phyloP scores from a whole-genome alignment of 2,797 vertebrate species.

The Peromyscus nudipes region DNA sequence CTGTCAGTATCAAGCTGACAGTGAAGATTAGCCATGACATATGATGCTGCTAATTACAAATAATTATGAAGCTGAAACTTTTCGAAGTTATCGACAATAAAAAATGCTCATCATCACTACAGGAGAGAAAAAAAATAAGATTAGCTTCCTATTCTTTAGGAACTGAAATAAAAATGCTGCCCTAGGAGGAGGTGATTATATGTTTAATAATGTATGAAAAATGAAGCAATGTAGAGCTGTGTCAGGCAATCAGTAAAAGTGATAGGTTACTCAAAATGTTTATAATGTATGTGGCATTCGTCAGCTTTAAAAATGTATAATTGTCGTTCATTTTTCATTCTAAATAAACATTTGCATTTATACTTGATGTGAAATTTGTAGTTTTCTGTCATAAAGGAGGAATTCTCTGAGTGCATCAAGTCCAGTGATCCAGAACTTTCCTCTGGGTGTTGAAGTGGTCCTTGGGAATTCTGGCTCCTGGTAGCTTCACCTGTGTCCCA shows the following conservation, averaged over 20 bases:
- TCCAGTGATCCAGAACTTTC: not conserved
- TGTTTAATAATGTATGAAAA: conserved; percentile 51
- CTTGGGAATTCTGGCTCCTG: not conserved
- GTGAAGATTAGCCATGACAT: not conserved
- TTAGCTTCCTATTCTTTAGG: conserved; percentile 40
- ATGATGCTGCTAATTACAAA: conserved; percentile 30
- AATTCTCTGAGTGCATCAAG: not conserved
- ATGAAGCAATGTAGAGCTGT: not conserved
- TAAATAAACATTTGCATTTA: conserved; percentile 57
- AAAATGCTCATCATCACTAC: not conserved
- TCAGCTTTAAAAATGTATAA: conserved; percentile 30
- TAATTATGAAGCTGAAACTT: conserved; percentile 56
- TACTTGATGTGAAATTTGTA: conserved; percentile 22
- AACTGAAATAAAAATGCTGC: conserved; percentile 20
- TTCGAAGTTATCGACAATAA: conserved; percentile 59
- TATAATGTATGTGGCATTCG: not conserved
- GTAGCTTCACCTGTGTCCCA: not conserved
- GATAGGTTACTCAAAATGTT: conserved; percentile 17
- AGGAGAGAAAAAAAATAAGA: conserved; percentile 27
- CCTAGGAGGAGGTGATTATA: conserved; percentile 30
- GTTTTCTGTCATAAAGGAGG: conserved; percentile 36
- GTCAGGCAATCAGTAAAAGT: conserved; percentile 39
- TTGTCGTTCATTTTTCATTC: conserved; percentile 51
- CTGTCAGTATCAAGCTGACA: not conserved
- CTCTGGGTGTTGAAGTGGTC: not conserved